Base-by-base conservation (phyloP, 2,888 invertebrate genomes). In the Sesamia inferens region DNA sequence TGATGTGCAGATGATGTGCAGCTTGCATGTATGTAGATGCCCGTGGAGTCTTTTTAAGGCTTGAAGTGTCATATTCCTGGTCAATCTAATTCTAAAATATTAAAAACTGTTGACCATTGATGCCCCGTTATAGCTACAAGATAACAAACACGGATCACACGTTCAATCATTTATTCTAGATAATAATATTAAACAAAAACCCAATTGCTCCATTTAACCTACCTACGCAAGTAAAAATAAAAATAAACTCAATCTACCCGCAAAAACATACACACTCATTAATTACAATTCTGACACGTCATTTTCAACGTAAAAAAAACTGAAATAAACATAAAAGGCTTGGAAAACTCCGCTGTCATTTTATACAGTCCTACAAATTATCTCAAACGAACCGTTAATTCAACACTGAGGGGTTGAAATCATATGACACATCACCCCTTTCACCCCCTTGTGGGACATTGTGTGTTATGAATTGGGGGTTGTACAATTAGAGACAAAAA, bases 351-450 rank as follows among this genome's bases (percentile, higher is more conserved):
- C 62, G 82, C 65, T 86, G 82, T 85, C 81, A 79, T 84, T 83
- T 82, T 42, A 76, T 72, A 84, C 76, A 84, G 58, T 68, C 74
- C 75, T 79, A 84, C 87, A 85, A 87, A 86, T 86, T 85, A 85
- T 82, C 74, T 68, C 82, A 79, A 87, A 82, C 77, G 82, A 68
- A 68, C 69, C 76, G 80, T 85, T 85, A 82, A 86, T 86, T 83
- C 75, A 78, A 81, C 82, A 59, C 22, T 65, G 77, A 76, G 71
- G 78, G 82, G 82, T 74, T 71, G 71, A 74, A 74, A 82, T 77
- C 82, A 73, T 82, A 74, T 85, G 83, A 79, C 76, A 78, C 14
- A 57, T 70, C 67, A 57, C 71, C 81, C 79, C 58, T 5, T 24
- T 55, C 42, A 19, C 42, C 71, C 78, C 47, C 48, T 58, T 42